Base-by-base conservation (phyloP, 2,797 vertebrate genomes). In the Kryptolebias ocellatus region DNA sequence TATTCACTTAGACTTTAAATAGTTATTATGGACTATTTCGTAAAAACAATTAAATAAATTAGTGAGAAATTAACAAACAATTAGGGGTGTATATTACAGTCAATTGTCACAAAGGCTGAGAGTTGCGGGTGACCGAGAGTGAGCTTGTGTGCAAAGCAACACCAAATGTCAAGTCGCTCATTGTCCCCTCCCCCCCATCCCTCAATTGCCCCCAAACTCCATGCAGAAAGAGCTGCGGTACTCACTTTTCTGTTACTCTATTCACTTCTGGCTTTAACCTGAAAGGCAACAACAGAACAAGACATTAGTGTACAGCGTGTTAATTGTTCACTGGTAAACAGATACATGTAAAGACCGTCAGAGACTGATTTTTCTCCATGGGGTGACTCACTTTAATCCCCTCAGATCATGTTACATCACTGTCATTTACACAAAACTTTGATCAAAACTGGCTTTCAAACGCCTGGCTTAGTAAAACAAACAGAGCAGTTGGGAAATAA, bases 221-320 rank as follows among this genome's bases (percentile, higher is more conserved):
- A 84, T 76, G 78, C 64, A 89, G 58, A 88, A 78, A 87, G 72
- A 76, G 62, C 29, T 63, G 60, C 60, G 73, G 58, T 83, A 99
- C 98, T 99, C 96, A 99, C 98, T 96, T 97, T 95, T 98, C 96
- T 95, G 84, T 95, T 92, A 90, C 95, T 87, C 93, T 94, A 94
- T 83, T 95, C 75, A 90, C 87, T 84, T 96, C 96, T 95, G 94
- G 96, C 96, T 96, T 99, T 96, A 92, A 92, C 95, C 98, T 99
- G 92, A 68, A 90, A 90, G 59, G 87, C 44, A 79, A 64, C 61
- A 85, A 89, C 75, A 93, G 92, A 87, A 67, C 5, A 45, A 3
- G 47, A 69, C 72, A 66, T 92, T 79, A 92, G 73, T 71, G 84
- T 74, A 86, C 51, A 71, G 77, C 59, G 24, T 28, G 53, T 17